Base-by-base conservation (phyloP, 2,113 vertebrate species). In the Neogale vison region DNA sequence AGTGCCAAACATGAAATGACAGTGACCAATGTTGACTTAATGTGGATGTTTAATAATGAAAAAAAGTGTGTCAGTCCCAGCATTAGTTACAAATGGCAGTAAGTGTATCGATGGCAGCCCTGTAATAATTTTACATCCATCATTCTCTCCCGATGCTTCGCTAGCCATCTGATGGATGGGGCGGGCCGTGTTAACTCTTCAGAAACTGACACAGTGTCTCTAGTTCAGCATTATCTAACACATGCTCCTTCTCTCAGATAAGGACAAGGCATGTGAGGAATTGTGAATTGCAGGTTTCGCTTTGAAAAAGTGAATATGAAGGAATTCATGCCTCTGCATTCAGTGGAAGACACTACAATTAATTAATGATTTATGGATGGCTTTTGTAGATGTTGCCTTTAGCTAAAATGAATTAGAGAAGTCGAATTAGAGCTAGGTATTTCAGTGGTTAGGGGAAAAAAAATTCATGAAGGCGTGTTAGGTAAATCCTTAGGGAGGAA, bases 81-180 rank as follows among this genome's bases (percentile, higher is more conserved):
- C 65, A 42, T 98, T 98, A 97, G 98, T 99, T 98, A 99, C 98
- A 99, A 99, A 99, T 99, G 99, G 98, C 98, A 98, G 97, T 98
- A 95, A 98, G 98, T 98, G 87, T 98, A 98, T 98, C 69, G 0
- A 96, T 99, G 99, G 98, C 98, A 98, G 98, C 98, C 97, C 98
- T 98, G 98, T 98, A 98, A 99, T 99, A 99, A 99, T 99, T 99
- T 99, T 98, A 98, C 98, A 99, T 99, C 98, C 98, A 98, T 99
- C 99, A 99, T 98, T 96, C 98, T 96, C 97, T 94, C 95, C 96
- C 80, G 98, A 98, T 97, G 98, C 98, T 97, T 98, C 83, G 0
- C 97, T 98, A 96, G 97, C 98, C 97, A 17, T 90, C 98, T 99
- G 98, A 99, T 98, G 98, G 98, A 99, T 99, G 98, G 97, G 96